phyloP scores from a whole-genome alignment of 2,797 vertebrate genomes.

The Gastrophryne carolinensis region DNA sequence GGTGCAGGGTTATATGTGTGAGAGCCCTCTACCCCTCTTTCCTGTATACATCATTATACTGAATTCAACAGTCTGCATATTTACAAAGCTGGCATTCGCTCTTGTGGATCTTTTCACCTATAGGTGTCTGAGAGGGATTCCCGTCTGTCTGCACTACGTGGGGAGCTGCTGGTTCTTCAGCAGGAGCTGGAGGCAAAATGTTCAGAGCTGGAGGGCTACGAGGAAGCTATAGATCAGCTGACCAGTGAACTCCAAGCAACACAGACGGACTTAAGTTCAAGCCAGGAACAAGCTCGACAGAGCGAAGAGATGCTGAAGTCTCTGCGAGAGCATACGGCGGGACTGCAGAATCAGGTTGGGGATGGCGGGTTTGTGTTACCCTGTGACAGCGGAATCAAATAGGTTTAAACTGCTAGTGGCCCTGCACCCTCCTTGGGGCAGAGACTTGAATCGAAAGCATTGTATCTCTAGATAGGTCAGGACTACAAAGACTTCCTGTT shows the following conservation, averaged over 20 bases:
- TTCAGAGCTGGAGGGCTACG: constrained; percentile 57
- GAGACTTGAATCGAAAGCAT: no score
- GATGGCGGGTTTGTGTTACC: neutral
- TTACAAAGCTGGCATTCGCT: no score
- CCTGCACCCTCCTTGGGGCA: no score
- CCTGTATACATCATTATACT: no score
- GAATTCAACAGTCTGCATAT: no score
- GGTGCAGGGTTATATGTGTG: no score
- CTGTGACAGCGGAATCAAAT: no score
- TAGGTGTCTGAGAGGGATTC: constrained; percentile 57
- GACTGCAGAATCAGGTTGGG: constrained; percentile 59
- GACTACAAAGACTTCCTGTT: no score
- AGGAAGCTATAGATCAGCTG: constrained; percentile 56
- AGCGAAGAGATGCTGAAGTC: constrained; percentile 64
- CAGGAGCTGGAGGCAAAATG: constrained; percentile 60
- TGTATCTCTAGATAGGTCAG: no score
- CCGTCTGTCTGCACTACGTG: constrained; percentile 52
- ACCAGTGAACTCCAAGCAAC: constrained; percentile 61
- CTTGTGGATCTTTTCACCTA: neutral
- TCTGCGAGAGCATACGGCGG: constrained; percentile 61
- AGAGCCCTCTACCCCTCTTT: no score
- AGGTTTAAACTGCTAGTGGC: no score
- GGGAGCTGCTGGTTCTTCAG: constrained; percentile 54
- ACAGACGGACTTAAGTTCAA: constrained; percentile 60
- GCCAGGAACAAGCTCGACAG: constrained; percentile 60